Percentiles rank a stretch among this genome's conserved stretches.
Evolutionary conservation across 2,113 vertebrate species (phyloP).

Genomic region (Acanthochromis polyacanthus): DNA sequence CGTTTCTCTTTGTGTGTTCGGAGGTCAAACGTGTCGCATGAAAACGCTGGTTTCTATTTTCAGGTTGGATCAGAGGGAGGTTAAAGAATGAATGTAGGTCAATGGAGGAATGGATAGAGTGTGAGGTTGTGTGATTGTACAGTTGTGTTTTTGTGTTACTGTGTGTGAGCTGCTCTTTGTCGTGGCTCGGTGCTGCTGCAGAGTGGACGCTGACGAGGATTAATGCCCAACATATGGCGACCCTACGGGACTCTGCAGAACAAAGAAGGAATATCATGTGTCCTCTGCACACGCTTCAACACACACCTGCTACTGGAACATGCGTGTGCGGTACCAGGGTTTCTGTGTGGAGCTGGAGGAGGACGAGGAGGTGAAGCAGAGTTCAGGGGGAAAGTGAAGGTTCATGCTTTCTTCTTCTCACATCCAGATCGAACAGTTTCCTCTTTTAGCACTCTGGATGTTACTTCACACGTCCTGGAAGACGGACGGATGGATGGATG

Average conservation of each 20-base stretch:
- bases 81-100: conserved; percentile 74
- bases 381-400: conserved; percentile 75
- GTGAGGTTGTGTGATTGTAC: conserved; percentile 21
- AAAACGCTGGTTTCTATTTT: conserved; percentile 40
- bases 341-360: conserved; percentile 4
- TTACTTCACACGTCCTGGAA: too few species aligned
- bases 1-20: too few species aligned
- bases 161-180: conserved; percentile 81
- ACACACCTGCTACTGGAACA: conserved; percentile 63
- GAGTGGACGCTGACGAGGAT: conserved; percentile 81
- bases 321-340: conserved; percentile 34
- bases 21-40: too few species aligned
- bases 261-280: conserved; percentile 80
- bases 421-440: conserved; percentile 67
- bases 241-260: conserved; percentile 80
- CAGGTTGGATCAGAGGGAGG: conserved; percentile 55
- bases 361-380: conserved; percentile 65
- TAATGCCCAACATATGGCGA: conserved; percentile 84
- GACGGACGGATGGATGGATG: too few species aligned
- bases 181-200: conserved; percentile 68
- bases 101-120: conserved; percentile 31
- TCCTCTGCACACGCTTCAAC: conserved; percentile 58
- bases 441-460: conserved; percentile 3
- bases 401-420: conserved; percentile 71
- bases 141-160: conserved; percentile 30